phyloP scores from a whole-genome alignment of 2,113 vertebrate species.

The Phyllostomus discolor region DNA sequence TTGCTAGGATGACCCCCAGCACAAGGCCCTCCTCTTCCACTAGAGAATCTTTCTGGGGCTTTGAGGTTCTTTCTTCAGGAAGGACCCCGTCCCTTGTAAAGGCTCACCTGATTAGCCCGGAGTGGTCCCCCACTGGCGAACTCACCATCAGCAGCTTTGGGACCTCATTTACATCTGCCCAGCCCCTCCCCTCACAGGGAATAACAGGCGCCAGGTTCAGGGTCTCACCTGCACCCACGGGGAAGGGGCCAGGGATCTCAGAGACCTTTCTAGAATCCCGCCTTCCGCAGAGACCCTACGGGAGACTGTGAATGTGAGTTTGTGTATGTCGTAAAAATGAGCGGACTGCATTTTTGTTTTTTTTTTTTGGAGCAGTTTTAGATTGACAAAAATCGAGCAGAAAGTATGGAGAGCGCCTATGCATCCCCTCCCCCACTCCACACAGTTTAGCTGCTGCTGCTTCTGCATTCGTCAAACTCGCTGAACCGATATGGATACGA shows the following conservation, averaged over 20 bases:
- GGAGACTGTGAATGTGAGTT: not conserved
- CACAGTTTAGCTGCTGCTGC: not conserved
- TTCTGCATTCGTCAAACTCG: not conserved
- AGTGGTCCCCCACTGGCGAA: not conserved
- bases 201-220: not conserved
- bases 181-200: not conserved
- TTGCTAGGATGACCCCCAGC: not conserved
- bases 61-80: not conserved
- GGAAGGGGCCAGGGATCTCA: not conserved
- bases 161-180: not conserved
- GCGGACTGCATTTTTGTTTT: not conserved
- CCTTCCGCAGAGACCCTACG: no score
- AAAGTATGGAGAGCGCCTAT: not conserved
- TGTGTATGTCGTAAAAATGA: not conserved
- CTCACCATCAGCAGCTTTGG: not conserved
- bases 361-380: not conserved
- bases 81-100: not conserved
- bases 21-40: not conserved
- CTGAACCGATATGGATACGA: not conserved
- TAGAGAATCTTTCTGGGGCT: not conserved
- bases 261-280: not conserved
- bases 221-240: not conserved
- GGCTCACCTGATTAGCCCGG: not conserved
- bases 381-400: not conserved
- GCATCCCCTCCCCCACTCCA: not conserved